Evolutionary conservation across 2,888 invertebrate species (phyloP), one percentile per base, ranked within the genome.

Genomic region (Megalurothrips usitatus): DNA sequence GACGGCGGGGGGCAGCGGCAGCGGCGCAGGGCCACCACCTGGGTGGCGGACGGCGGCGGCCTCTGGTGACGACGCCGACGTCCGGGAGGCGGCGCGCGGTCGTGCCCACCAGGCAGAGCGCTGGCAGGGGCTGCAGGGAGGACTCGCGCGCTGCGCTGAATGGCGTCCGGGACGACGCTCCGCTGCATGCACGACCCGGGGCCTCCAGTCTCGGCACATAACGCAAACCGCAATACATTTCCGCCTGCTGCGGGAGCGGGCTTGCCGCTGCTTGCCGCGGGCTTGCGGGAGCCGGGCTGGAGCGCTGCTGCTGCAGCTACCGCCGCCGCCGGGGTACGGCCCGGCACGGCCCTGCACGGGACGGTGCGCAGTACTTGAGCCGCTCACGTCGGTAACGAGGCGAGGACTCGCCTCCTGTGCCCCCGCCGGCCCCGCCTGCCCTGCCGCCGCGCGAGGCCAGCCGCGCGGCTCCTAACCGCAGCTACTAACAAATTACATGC

Each of bases 401-500:
- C 68, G 23, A 17, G 19, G 58, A 19, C 17, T 17, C 19, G 11
- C 58, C 19, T 58, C 19, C 58, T 17, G 58, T 19, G 17, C 19
- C 58, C 6, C 14, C 19, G 58, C 58, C 58, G 6, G 52, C 10
- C 12, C 52, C 10, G 49, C 49, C n/a, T 63, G n/a, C n/a, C 9
- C 68, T n/a, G 63, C 63, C 63, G 8, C 23, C 68, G 26, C 68
- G 9, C 6, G 58, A 17, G 14, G 58, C 52, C 58, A 19, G 58
- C 14, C 58, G 58, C 17, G 58, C 58, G 26, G 68, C 26, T 11
- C 68, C 68, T 26, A 75, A 75, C 68, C 68, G 68, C 68, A 75
- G 68, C 68, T 75, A 75, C 68, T 75, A 75, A 75, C 68, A 75
- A 75, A 75, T 75, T 75, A 75, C 68, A 75, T 75, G 68, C 68